These are phyloP conservation scores for Phalera bucephala DNA, from an alignment of 2,888 invertebrate species.

Conservation along the genomic window DNA sequence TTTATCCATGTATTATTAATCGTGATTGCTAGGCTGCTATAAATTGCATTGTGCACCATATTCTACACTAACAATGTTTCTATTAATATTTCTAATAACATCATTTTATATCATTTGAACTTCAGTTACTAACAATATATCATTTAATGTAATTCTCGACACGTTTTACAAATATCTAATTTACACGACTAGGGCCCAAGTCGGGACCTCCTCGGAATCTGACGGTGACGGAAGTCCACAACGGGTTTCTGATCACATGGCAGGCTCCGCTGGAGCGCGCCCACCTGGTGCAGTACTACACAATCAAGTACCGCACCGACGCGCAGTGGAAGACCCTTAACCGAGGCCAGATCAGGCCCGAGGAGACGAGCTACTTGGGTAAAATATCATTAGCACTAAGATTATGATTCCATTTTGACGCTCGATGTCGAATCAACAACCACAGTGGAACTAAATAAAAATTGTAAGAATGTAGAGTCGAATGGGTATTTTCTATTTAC, in stretches of 20 bases:
- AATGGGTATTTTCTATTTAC: no score
- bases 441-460: no score
- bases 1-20: no score
- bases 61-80: no score
- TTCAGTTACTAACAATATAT: conserved; percentile 12
- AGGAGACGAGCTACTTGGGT: conserved; percentile 95
- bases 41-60: no score
- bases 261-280: conserved; percentile 91
- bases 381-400: no score
- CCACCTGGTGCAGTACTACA: conserved; percentile 93
- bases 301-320: conserved; percentile 95
- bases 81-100: no score
- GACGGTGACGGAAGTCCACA: conserved; percentile 93
- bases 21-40: no score
- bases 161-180: conserved; percentile 3
- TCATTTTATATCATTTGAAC: no score
- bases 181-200: conserved; percentile 88
- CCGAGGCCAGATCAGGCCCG: conserved; percentile 93
- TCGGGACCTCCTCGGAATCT: conserved; percentile 96
- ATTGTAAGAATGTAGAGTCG: no score
- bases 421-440: no score
- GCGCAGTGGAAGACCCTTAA: conserved; percentile 95
- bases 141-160: conserved; percentile 17
- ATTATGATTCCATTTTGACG: no score
- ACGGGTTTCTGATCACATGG: conserved; percentile 96